Evolutionary conservation across 2,113 vertebrate genomes (phyloP).

Genomic region (Eptesicus fuscus): DNA sequence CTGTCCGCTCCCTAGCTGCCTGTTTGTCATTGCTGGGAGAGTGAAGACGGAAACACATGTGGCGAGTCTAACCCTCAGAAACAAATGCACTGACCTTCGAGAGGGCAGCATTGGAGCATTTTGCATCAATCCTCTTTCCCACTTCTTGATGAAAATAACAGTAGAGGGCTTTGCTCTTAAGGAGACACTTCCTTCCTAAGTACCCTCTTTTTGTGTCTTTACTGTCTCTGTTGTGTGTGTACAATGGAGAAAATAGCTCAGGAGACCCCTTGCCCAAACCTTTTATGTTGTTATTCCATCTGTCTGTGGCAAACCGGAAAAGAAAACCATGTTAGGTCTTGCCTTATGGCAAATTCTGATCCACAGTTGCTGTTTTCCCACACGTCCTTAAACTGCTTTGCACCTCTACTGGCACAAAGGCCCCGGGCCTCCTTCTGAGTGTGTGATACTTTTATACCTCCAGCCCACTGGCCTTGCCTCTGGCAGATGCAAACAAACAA

Average conservation of each 20-base stretch:
- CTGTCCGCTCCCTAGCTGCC: not conserved
- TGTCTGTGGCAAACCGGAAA: conserved; percentile 84
- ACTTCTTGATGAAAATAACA: conserved; percentile 68
- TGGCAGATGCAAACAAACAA: conserved; percentile 79
- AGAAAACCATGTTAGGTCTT: conserved; percentile 80
- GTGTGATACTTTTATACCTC: conserved; percentile 66
- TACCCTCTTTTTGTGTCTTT: conserved; percentile 73
- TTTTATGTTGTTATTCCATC: conserved; percentile 85
- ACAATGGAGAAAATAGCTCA: conserved; percentile 76
- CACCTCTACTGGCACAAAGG: conserved; percentile 79
- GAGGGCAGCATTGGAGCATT: not conserved
- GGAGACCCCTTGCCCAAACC: conserved; percentile 78
- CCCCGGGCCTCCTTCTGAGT: conserved; percentile 74
- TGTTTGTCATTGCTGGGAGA: not conserved
- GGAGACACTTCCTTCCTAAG: conserved; percentile 75
- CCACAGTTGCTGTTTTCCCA: conserved; percentile 88
- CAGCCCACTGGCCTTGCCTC: conserved; percentile 77
- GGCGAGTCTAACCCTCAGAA: conserved; percentile 38
- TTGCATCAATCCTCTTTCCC: conserved; percentile 12
- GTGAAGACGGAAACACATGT: not conserved
- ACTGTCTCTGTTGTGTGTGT: conserved; percentile 72
- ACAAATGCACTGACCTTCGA: conserved; percentile 4
- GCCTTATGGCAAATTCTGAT: conserved; percentile 85
- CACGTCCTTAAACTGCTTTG: conserved; percentile 84
- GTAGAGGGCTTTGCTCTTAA: conserved; percentile 64